Percentiles rank a stretch among this genome's conserved stretches.
These are phyloP conservation scores for Ips typographus DNA, from an alignment of 1,140 invertebrate species.

Conservation along the genomic window DNA sequence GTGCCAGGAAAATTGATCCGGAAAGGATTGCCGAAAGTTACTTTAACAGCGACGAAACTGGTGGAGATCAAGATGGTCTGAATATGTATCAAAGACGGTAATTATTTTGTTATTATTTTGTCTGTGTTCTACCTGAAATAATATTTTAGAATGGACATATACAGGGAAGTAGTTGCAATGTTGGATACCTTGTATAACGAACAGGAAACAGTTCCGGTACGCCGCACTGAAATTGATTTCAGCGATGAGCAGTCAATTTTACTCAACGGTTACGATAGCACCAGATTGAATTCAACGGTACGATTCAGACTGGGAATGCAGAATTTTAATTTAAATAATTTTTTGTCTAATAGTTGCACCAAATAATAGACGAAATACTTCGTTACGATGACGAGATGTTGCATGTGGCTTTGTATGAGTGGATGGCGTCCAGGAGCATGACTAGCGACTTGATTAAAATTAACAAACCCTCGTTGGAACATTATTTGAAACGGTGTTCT, in stretches of 20 bases:
- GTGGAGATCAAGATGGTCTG: conserved; percentile 72
- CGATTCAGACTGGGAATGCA: not conserved
- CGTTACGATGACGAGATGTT: conserved; percentile 79
- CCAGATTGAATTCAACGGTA: conserved; percentile 27
- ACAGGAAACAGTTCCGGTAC: conserved; percentile 53
- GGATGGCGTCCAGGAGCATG: conserved; percentile 82
- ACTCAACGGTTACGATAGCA: conserved; percentile 20
- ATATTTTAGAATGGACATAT: conserved; percentile 76
- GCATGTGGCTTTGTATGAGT: conserved; percentile 90
- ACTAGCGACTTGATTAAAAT: conserved; percentile 77
- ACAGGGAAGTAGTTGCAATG: conserved; percentile 81
- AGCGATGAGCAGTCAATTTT: conserved; percentile 29
- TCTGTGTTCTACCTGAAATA: too few relatives aligned
- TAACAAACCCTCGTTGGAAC: conserved; percentile 77
- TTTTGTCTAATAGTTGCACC: conserved; percentile 31
- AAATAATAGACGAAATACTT: conserved; percentile 49
- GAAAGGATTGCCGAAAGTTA: conserved; percentile 85
- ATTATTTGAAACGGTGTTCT: conserved; percentile 70
- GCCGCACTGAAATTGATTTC: conserved; percentile 18
- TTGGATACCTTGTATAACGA: conserved; percentile 74
- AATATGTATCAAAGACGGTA: conserved; percentile 68
- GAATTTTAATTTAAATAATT: not conserved
- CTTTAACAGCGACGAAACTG: conserved; percentile 77
- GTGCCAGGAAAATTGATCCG: conserved; percentile 84
- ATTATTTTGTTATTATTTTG: not conserved